A percentile compares a stretch with the other conserved stretches of the same genome.
Evolutionary conservation across 2,888 invertebrate genomes (phyloP).

Genomic region (Drosophila eohydei): DNA sequence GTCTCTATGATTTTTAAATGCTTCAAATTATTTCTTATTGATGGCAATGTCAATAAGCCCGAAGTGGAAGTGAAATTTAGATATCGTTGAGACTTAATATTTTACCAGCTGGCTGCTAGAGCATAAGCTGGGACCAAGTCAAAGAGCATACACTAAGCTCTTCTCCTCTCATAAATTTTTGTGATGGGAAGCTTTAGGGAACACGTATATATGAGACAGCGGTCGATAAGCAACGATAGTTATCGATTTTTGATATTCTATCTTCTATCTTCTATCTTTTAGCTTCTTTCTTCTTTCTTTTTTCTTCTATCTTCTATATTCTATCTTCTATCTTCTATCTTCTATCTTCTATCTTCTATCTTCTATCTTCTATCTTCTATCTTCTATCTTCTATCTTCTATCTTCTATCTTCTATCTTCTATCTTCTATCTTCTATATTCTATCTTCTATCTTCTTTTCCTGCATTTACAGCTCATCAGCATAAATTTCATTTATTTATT

Average conservation of each 20-base stretch:
- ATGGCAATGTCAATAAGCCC: background rate
- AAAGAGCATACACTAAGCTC: background rate
- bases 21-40: background rate
- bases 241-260: no score
- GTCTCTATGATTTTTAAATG: slow-evolving; percentile 4
- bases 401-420: background rate
- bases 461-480: slow-evolving; percentile 17
- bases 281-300: background rate
- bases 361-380: background rate
- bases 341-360: background rate
- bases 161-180: background rate
- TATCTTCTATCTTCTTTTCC: background rate
- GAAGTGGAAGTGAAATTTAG: background rate
- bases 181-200: no score
- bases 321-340: background rate
- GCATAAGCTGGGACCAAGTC: background rate
- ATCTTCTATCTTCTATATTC: background rate
- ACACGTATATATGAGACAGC: no score
- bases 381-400: background rate
- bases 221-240: no score
- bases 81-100: background rate
- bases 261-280: background rate
- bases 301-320: background rate
- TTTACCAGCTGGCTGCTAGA: no score
- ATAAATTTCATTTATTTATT: slow-evolving; percentile 16